A percentile compares a stretch with the other conserved stretches of the same genome.
phyloP scores from a whole-genome alignment of 2,797 vertebrate species.

The Eremophila alpestris region DNA sequence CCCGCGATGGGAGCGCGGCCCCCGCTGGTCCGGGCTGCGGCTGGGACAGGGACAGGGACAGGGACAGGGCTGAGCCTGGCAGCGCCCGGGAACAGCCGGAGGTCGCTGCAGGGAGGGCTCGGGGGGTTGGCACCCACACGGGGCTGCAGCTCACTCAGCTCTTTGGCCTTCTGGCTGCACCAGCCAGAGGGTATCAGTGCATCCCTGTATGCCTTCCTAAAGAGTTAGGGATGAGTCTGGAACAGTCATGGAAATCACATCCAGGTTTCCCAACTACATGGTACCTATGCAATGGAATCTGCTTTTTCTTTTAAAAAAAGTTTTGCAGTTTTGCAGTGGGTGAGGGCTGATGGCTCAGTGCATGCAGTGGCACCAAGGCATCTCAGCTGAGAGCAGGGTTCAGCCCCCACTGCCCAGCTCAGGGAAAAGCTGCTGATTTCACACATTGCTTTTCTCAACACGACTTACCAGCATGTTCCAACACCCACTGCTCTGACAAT shows the following conservation, averaged over 20 bases:
- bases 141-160: not conserved
- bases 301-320: not conserved
- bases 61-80: not conserved
- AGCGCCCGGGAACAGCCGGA: not conserved
- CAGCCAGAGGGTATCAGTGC: not conserved
- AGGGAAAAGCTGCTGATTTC: not conserved
- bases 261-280: not conserved
- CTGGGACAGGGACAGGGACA: too few relatives aligned
- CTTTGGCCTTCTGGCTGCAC: not conserved
- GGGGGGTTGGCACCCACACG: rapidly evolving
- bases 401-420: not conserved
- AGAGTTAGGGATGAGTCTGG: not conserved
- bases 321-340: not conserved
- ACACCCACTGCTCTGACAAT: not conserved
- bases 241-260: not conserved
- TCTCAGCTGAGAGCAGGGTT: not conserved
- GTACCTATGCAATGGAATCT: not conserved
- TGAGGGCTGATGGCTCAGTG: not conserved
- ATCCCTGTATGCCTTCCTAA: not conserved
- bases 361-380: not conserved
- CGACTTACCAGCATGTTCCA: not conserved
- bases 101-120: not conserved
- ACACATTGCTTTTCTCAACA: not conserved
- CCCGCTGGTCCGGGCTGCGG: not conserved
- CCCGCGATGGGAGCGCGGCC: not conserved